These are phyloP conservation scores for Ochlodes sylvanus DNA, from an alignment of 2,888 invertebrate species.

Conservation along the genomic window DNA sequence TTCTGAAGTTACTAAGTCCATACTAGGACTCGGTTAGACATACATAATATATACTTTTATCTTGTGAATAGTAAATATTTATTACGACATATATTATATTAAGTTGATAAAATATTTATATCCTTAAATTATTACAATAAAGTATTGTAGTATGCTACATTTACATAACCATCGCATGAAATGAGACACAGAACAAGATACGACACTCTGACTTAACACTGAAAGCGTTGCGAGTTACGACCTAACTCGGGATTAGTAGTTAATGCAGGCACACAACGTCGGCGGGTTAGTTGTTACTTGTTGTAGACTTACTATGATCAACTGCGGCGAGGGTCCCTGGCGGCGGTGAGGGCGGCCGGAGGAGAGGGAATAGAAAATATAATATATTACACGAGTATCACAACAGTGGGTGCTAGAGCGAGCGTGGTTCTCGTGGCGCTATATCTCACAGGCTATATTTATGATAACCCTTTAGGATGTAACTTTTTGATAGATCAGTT, in stretches of 20 bases:
- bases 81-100: too few species aligned
- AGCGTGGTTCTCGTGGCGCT: conserved; percentile 3
- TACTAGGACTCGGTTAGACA: too few species aligned
- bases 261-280: conserved; percentile 1
- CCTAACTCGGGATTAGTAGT: conserved; percentile 8
- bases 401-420: conserved; percentile 25
- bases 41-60: too few species aligned
- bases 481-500: not conserved
- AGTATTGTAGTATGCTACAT: too few species aligned
- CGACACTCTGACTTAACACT: not conserved
- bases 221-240: conserved; percentile 2
- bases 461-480: not conserved
- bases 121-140: too few species aligned
- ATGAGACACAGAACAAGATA: conserved; percentile 6
- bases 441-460: conserved; percentile 2
- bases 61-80: too few species aligned
- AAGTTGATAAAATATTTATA: too few species aligned
- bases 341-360: conserved; percentile 50
- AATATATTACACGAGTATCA: conserved; percentile 49
- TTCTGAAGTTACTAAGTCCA: not conserved
- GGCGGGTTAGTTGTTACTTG: conserved; percentile 22
- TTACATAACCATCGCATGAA: not conserved
- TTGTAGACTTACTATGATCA: conserved; percentile 80
- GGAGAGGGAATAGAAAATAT: conserved; percentile 60
- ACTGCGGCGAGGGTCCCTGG: conserved; percentile 82